phyloP scores from a whole-genome alignment of 2,797 vertebrate genomes.

The Eulemur mongoz region DNA sequence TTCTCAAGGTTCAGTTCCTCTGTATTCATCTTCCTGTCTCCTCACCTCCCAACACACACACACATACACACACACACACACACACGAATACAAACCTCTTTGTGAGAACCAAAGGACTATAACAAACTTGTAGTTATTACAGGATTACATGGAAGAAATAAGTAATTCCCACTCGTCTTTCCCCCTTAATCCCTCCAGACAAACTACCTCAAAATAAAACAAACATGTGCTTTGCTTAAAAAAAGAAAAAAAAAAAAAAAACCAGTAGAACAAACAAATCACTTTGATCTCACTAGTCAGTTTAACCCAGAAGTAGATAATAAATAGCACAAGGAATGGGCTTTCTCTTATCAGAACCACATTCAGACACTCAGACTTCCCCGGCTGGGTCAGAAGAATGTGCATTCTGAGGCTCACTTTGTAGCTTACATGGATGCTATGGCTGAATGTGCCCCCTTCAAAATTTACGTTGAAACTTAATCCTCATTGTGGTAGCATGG shows the following conservation, averaged over 20 bases:
- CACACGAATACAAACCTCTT: not conserved
- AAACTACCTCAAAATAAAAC: slow-evolving; percentile 57
- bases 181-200: slow-evolving; percentile 6
- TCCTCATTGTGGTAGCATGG: not conserved
- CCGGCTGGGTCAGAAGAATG: not conserved
- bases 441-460: not conserved
- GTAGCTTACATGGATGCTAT: not conserved
- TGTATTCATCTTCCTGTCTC: not conserved
- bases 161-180: slow-evolving; percentile 32
- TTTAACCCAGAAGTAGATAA: not conserved
- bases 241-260: not conserved
- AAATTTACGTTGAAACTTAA: not conserved
- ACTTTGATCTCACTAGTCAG: not conserved
- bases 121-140: slow-evolving; percentile 45
- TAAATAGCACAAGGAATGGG: not conserved
- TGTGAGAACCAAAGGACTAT: slow-evolving; percentile 43
- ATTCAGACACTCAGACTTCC: not conserved
- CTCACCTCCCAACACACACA: not conserved
- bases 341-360: not conserved
- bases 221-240: slow-evolving; percentile 39
- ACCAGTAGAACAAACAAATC: not conserved
- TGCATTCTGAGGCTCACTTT: too few species aligned
- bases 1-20: slow-evolving; percentile 12
- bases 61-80: not conserved
- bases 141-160: slow-evolving; percentile 55